phyloP scores from a whole-genome alignment of 2,113 vertebrate genomes.

The Hipposideros armiger region DNA sequence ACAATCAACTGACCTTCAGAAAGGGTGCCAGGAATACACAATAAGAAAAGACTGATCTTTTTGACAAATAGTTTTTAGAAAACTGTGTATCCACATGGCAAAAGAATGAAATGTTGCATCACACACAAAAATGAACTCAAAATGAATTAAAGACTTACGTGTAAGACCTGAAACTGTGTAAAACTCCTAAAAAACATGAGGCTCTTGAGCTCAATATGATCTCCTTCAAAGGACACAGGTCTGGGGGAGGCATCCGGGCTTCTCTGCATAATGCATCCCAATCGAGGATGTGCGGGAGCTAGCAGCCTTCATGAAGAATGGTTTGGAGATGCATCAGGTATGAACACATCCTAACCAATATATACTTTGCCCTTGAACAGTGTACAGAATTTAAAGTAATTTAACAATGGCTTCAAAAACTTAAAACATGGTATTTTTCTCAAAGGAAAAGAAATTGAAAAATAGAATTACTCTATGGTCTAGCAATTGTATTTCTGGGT shows the following conservation, averaged over 20 bases:
- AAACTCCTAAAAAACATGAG: constrained; percentile 81
- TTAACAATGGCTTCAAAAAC: constrained; percentile 15
- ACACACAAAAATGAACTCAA: background rate
- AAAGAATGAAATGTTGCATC: background rate
- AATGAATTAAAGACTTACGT: background rate
- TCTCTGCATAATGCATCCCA: constrained; percentile 97
- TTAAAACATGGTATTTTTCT: constrained; percentile 57
- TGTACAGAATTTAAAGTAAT: constrained; percentile 45
- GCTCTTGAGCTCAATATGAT: constrained; percentile 94
- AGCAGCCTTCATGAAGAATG: constrained; percentile 93
- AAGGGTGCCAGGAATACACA: background rate
- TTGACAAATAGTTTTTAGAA: background rate
- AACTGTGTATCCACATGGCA: background rate
- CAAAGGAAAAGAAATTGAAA: background rate
- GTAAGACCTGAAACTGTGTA: background rate
- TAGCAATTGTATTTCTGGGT: background rate
- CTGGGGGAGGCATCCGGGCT: constrained; percentile 96
- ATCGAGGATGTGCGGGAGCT: constrained; percentile 93
- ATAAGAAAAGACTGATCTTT: background rate
- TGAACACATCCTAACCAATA: constrained; percentile 55
- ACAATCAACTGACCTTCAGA: background rate
- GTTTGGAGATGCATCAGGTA: constrained; percentile 91
- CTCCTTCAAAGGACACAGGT: constrained; percentile 97
- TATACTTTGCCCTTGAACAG: constrained; percentile 9
- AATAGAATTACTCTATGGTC: background rate